Evolutionary conservation across 2,797 vertebrate species (phyloP), one percentile per base, ranked within the genome.

Genomic region (Microchirus variegatus): DNA sequence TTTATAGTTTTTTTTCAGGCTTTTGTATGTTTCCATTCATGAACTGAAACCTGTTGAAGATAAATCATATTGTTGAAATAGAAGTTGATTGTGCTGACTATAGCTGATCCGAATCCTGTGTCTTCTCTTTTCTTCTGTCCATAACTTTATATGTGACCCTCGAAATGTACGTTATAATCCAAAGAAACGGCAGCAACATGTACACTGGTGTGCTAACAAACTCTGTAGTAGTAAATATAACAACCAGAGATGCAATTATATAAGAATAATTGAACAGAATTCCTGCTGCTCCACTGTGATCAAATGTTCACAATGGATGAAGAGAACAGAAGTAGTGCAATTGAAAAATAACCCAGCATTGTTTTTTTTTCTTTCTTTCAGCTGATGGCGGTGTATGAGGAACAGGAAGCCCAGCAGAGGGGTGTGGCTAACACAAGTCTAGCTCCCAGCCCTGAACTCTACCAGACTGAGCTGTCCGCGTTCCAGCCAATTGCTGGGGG

Each of bases 381-480:
- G 97, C 91, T 99, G 86, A 96, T 98, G 82, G 97, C 97, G 1
- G 91, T 99, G 85, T 99, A 97, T 78, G 97, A 99, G 6, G 97
- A 98, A 63, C 89, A 90, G 82, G 90, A 90, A 86, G 87, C 86
- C 84, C 89, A 90, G 85, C 87, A 91, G 67, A 87, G 94, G 93
- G 71, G 81, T 53, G 46, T 79, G 43, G 67, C 84, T 4, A 91
- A 92, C 36, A 78, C 68, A 0, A 85, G 79, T 49, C 73, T 77
- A 2, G 63, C 77, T 69, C 92, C 93, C 31, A 96, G 94, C 82
- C 95, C 95, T n/a, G 95, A 97, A 55, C 87, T 94, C 59, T 95
- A 95, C 76, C 95, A 97, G 62, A 84, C 92, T 0, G 96, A 98
- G 83, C 93, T 98, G 41, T 89, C 96, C 0, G 93, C 90, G 3